These are phyloP conservation scores for Papilio polyxenes DNA, from an alignment of 1,140 invertebrate species.

Conservation along the genomic window DNA sequence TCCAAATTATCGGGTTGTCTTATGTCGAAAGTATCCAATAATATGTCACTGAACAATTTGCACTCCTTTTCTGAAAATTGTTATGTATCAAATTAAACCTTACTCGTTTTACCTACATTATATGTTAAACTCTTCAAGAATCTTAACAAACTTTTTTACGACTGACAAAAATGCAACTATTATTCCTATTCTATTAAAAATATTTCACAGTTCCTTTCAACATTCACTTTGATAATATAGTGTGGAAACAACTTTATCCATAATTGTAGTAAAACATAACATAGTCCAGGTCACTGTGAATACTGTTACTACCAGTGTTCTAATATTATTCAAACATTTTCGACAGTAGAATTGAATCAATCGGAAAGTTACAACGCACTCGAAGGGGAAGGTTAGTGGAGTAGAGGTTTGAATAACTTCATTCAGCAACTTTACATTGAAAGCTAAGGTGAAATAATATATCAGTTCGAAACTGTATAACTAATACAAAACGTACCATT, in stretches of 20 bases:
- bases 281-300: neutral
- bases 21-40: too few relatives aligned
- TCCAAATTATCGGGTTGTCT: too few relatives aligned
- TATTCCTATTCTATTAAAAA: too few relatives aligned
- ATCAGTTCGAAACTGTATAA: neutral
- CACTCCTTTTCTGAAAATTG: too few relatives aligned
- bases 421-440: constrained; percentile 12
- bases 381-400: neutral
- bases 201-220: neutral
- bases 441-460: neutral
- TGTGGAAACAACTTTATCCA: neutral
- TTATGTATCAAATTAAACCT: too few relatives aligned
- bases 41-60: too few relatives aligned
- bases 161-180: too few relatives aligned
- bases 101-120: too few relatives aligned
- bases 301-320: neutral
- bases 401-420: neutral
- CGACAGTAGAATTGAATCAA: neutral
- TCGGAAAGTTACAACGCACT: neutral
- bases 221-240: neutral
- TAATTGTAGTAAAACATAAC: neutral
- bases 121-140: too few relatives aligned
- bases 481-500: neutral
- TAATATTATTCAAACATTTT: constrained; percentile 12
- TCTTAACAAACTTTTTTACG: too few relatives aligned